Evolutionary conservation across 2,888 invertebrate genomes (phyloP).

Genomic region (Sceliomorpha sp.): DNA sequence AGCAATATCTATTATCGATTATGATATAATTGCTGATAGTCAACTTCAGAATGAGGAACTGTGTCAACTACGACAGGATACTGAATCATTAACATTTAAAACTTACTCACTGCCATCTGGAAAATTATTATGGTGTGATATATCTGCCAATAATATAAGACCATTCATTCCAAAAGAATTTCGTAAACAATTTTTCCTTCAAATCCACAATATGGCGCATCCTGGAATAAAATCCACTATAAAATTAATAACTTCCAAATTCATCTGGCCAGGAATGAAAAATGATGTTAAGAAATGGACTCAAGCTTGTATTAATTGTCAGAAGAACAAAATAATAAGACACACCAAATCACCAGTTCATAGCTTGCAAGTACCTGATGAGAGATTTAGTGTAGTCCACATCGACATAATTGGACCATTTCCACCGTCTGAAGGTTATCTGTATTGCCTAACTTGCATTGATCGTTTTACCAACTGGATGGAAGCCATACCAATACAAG

Average conservation of each 20-base stretch:
- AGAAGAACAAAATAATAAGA: constrained; percentile 64
- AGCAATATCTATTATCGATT: background rate
- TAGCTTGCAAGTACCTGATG: constrained; percentile 56
- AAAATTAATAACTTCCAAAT: constrained; percentile 54
- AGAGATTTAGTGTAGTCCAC: constrained; percentile 68
- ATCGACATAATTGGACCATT: constrained; percentile 71
- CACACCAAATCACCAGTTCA: too few species aligned
- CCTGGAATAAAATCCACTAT: constrained; percentile 48
- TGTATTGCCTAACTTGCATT: constrained; percentile 44
- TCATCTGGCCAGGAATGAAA: constrained; percentile 63
- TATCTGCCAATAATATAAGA: too few species aligned
- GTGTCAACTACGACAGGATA: too few species aligned
- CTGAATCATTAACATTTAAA: too few species aligned
- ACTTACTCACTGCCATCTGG: too few species aligned
- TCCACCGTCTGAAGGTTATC: constrained; percentile 61
- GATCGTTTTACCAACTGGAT: constrained; percentile 67
- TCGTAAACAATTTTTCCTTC: constrained; percentile 40
- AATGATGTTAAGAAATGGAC: constrained; percentile 63
- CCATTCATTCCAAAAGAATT: constrained; percentile 8
- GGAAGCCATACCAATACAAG: constrained; percentile 65
- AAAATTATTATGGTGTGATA: too few species aligned
- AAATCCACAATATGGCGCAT: constrained; percentile 45
- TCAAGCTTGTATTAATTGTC: constrained; percentile 64
- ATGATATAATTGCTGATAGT: constrained; percentile 3
- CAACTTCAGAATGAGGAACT: too few species aligned